Percentiles rank a stretch among this genome's conserved stretches.
Evolutionary conservation across 2,888 invertebrate genomes (phyloP).

Genomic region (Leptogaster cylindrica): DNA sequence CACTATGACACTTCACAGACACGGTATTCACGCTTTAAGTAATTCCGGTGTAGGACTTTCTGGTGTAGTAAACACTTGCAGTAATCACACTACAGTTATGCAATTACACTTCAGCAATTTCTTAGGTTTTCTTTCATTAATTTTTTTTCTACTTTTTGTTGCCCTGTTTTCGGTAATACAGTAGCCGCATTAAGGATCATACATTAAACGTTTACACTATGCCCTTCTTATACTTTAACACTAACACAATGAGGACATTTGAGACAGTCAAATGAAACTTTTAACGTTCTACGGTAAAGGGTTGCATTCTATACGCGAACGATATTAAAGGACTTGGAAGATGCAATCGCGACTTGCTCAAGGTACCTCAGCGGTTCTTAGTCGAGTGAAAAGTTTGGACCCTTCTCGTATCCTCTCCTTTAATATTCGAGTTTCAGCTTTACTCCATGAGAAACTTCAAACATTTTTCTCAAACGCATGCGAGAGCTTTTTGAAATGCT

Average conservation of each 20-base stretch:
- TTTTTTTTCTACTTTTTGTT: neutral
- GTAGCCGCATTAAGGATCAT: neutral
- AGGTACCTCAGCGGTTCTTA: conserved; percentile 31
- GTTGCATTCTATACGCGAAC: conserved; percentile 19
- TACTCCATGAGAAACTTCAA: neutral
- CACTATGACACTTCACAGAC: conserved; percentile 36
- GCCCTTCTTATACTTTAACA: too few species aligned
- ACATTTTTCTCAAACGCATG: neutral
- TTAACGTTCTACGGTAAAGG: too few species aligned
- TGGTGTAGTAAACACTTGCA: conserved; percentile 30
- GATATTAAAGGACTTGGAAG: conserved; percentile 25
- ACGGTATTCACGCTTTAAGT: conserved; percentile 21
- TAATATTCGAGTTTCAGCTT: neutral
- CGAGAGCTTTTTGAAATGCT: too few species aligned
- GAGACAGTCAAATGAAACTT: too few species aligned
- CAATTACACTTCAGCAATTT: conserved; percentile 20
- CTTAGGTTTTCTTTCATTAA: too few species aligned
- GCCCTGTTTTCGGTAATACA: neutral
- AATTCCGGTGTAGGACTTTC: conserved; percentile 11
- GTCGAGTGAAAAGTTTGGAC: conserved; percentile 33
- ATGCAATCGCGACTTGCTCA: conserved; percentile 32
- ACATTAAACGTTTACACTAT: conserved; percentile 9
- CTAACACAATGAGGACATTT: too few species aligned
- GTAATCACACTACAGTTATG: conserved; percentile 30
- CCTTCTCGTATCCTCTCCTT: conserved; percentile 32